Conservation (phyloP, 1,140 invertebrate species). For the Antheraea mylitta region DNA sequence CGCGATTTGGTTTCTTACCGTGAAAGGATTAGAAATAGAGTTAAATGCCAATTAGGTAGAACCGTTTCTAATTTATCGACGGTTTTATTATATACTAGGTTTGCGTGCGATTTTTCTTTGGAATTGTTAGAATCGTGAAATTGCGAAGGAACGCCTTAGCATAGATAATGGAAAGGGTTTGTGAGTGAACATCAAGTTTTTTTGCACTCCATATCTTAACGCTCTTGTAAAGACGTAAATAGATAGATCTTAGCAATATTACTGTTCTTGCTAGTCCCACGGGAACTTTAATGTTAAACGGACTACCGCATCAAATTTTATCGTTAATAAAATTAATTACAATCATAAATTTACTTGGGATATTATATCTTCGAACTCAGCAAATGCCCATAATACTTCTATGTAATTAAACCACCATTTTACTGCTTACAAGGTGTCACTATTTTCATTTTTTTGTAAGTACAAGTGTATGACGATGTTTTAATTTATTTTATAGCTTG, state of each 20-base stretch:
- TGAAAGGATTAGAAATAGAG: background rate
- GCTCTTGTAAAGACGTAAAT: too few relatives aligned
- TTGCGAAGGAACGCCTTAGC: background rate
- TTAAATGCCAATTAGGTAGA: background rate
- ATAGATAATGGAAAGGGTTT: background rate
- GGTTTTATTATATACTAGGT: background rate
- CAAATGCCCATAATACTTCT: background rate
- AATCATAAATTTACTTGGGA: background rate
- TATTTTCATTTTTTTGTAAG: too few relatives aligned
- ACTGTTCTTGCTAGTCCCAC: background rate
- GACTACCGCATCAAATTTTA: background rate
- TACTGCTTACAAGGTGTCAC: too few relatives aligned
- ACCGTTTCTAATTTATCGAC: conserved; percentile 2
- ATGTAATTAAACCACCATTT: too few relatives aligned
- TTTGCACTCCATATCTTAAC: too few relatives aligned
- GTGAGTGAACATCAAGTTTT: background rate
- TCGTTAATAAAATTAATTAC: background rate
- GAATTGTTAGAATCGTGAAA: background rate
- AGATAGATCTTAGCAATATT: background rate
- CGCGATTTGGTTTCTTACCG: background rate
- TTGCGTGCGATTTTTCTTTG: background rate
- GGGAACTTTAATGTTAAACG: background rate
- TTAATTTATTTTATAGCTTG: too few relatives aligned
- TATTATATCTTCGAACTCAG: background rate
- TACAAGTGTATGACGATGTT: too few relatives aligned